These are phyloP conservation scores for Megaptera novaeangliae DNA, from an alignment of 2,113 vertebrate species.

Conservation along the genomic window DNA sequence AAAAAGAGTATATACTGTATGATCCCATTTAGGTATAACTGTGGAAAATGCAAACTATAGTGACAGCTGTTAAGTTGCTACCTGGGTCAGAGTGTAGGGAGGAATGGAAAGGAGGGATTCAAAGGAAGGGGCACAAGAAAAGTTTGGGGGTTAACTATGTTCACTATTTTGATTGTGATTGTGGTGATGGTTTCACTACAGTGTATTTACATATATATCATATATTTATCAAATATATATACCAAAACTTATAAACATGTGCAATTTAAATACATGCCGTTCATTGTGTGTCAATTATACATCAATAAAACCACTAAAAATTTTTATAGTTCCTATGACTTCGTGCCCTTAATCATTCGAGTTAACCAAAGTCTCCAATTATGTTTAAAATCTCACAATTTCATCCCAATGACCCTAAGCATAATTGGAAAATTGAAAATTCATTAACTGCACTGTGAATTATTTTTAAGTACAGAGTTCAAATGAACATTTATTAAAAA, in stretches of 20 bases:
- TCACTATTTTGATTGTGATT: neutral
- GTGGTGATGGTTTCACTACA: neutral
- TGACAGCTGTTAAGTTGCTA: neutral
- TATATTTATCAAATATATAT: neutral
- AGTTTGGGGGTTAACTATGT: neutral
- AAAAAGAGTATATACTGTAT: neutral
- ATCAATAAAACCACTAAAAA: constrained; percentile 2
- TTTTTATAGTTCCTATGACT: neutral
- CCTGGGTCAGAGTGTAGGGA: neutral
- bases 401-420: neutral
- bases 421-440: constrained; percentile 37
- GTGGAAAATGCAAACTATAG: neutral
- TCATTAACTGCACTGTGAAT: constrained; percentile 22
- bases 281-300: neutral
- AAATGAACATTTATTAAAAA: constrained; percentile 28
- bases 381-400: neutral
- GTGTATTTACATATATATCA: neutral
- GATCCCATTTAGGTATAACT: neutral
- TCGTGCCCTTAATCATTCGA: neutral
- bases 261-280: neutral
- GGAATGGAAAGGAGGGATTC: neutral
- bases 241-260: neutral
- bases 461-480: constrained; percentile 42
- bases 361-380: neutral
- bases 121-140: neutral